phyloP scores from a whole-genome alignment of 2,797 vertebrate genomes.

The Eulemur mongoz region DNA sequence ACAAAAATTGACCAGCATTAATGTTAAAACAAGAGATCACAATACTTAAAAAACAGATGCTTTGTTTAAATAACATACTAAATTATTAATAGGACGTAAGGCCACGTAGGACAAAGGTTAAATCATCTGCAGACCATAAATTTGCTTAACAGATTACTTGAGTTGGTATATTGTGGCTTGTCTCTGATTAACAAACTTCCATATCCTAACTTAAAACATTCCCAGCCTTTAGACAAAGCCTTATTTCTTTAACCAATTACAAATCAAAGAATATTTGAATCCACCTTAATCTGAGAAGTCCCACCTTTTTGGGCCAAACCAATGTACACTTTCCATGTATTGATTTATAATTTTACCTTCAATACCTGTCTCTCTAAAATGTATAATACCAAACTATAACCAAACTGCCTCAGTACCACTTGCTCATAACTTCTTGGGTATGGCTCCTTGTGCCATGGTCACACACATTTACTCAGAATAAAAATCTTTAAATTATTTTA shows the following conservation, averaged over 20 bases:
- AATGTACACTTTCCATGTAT: not conserved
- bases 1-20: not conserved
- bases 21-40: not conserved
- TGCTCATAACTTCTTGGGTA: not conserved
- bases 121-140: not conserved
- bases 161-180: not conserved
- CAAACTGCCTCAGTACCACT: not conserved
- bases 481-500: not conserved
- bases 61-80: not conserved
- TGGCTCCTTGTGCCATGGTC: not conserved
- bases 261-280: not conserved
- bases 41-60: not conserved
- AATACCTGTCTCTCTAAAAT: not conserved
- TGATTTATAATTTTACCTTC: not conserved
- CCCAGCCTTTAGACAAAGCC: not conserved
- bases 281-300: not conserved
- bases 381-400: not conserved
- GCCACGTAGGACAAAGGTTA: not conserved
- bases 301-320: not conserved
- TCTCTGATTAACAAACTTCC: not conserved
- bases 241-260: not conserved
- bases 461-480: not conserved
- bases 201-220: not conserved
- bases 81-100: not conserved
- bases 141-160: not conserved